These are phyloP conservation scores for Lagocephalus sceleratus DNA, from an alignment of 2,797 vertebrate species.

Conservation along the genomic window DNA sequence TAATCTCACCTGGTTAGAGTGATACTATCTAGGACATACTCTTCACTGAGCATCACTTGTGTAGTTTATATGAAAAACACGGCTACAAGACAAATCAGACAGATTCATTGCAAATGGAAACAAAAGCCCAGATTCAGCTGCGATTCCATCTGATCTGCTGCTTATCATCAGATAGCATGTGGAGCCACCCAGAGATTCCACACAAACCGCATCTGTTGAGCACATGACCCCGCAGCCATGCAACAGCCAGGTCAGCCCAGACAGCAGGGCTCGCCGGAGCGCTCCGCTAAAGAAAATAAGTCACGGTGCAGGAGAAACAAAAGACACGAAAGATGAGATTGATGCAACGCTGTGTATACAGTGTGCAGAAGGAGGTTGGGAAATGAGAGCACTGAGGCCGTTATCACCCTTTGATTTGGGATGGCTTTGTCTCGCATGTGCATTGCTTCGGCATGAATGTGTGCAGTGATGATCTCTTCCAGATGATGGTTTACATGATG, in stretches of 20 bases:
- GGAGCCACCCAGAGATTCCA: conserved; percentile 63
- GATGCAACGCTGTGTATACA: conserved; percentile 13
- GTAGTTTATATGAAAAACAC: conserved; percentile 19
- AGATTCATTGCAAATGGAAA: conserved; percentile 51
- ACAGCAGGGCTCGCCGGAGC: conserved; percentile 24
- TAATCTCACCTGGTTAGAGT: conserved; percentile 20
- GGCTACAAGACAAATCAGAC: conserved; percentile 37
- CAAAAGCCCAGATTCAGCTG: conserved; percentile 33
- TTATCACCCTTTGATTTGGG: conserved; percentile 50
- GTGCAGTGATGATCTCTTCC: conserved; percentile 52
- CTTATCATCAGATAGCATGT: conserved; percentile 57
- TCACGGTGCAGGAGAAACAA: conserved; percentile 24
- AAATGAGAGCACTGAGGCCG: conserved; percentile 23
- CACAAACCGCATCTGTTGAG: conserved; percentile 60
- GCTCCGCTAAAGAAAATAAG: conserved; percentile 33
- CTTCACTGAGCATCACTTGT: conserved; percentile 8
- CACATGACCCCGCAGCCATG: conserved; percentile 54
- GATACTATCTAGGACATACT: conserved; percentile 5
- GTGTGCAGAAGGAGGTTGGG: conserved; percentile 7
- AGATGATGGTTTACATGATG: conserved; percentile 48
- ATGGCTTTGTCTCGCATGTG: conserved; percentile 32
- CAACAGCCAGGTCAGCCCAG: conserved; percentile 35
- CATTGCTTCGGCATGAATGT: conserved; percentile 42
- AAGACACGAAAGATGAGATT: conserved; percentile 30
- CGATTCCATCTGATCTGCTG: conserved; percentile 44